phyloP scores from a whole-genome alignment of 2,113 vertebrate genomes.

The Triplophysa siluroides region DNA sequence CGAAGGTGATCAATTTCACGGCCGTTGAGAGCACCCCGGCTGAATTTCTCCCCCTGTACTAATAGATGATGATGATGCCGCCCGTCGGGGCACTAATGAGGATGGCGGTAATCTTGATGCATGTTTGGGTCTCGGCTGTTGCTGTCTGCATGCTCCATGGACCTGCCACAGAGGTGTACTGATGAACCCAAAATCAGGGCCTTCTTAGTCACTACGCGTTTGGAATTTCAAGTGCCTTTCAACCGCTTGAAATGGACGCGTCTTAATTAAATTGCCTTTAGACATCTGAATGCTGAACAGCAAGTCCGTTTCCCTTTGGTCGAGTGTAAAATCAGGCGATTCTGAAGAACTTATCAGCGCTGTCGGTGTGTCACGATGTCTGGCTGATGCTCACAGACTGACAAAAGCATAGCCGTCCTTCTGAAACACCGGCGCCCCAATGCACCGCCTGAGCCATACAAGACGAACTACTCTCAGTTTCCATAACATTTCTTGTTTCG shows the following conservation, averaged over 20 bases:
- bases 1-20: constrained; percentile 27
- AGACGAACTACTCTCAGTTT: constrained; percentile 40
- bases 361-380: constrained; percentile 3
- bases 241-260: background rate
- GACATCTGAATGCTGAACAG: background rate
- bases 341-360: background rate
- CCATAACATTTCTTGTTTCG: constrained; percentile 43
- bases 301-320: background rate
- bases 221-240: constrained; percentile 25
- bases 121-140: constrained; percentile 33
- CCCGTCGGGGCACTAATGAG: constrained; percentile 26
- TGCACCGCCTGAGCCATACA: constrained; percentile 30
- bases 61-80: constrained; percentile 43
- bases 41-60: constrained; percentile 25
- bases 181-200: constrained; percentile 13
- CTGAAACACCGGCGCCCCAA: constrained; percentile 27
- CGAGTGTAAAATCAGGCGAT: background rate
- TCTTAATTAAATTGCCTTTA: constrained; percentile 1
- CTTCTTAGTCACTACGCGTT: background rate
- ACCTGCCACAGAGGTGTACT: background rate
- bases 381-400: background rate
- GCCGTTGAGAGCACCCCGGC: constrained; percentile 10
- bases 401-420: constrained; percentile 34
- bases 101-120: constrained; percentile 14
- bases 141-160: background rate